phyloP scores from a whole-genome alignment of 2,113 vertebrate genomes.

The Calidris pugnax region DNA sequence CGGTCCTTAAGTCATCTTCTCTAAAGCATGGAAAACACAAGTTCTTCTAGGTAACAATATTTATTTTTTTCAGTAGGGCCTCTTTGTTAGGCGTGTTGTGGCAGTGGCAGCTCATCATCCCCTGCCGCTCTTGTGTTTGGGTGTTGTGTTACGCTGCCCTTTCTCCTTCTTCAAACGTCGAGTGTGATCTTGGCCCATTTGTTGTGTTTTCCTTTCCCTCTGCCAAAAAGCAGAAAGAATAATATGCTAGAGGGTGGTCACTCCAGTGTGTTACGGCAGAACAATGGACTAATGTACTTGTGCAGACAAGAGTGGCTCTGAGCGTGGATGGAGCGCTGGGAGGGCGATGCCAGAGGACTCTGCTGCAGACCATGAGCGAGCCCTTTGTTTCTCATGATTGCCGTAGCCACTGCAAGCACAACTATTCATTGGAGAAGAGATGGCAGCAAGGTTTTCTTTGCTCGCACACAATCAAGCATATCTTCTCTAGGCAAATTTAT shows the following conservation, averaged over 20 bases:
- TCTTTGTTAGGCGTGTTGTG: conserved; percentile 17
- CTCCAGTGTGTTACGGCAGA: conserved; percentile 29
- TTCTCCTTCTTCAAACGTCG: neutral
- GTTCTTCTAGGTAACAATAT: conserved; percentile 16
- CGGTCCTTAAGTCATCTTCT: conserved; percentile 48
- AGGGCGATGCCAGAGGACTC: neutral
- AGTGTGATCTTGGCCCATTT: neutral
- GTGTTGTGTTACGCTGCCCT: neutral
- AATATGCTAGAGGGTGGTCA: neutral
- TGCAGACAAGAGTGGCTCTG: neutral
- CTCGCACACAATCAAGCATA: neutral
- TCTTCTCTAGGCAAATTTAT: neutral
- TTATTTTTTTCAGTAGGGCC: conserved; percentile 26
- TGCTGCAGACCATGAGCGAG: neutral
- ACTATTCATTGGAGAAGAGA: neutral
- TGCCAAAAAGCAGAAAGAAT: conserved; percentile 23
- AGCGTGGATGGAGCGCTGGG: neutral
- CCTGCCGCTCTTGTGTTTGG: accelerated
- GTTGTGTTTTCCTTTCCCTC: neutral
- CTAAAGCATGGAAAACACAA: conserved; percentile 8
- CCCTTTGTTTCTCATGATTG: neutral
- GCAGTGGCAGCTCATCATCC: neutral
- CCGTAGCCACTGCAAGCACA: neutral
- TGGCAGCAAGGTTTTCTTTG: neutral
- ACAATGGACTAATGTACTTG: conserved; percentile 44